Conservation (phyloP, 2,797 vertebrate genomes). For the Poecilia picta region DNA sequence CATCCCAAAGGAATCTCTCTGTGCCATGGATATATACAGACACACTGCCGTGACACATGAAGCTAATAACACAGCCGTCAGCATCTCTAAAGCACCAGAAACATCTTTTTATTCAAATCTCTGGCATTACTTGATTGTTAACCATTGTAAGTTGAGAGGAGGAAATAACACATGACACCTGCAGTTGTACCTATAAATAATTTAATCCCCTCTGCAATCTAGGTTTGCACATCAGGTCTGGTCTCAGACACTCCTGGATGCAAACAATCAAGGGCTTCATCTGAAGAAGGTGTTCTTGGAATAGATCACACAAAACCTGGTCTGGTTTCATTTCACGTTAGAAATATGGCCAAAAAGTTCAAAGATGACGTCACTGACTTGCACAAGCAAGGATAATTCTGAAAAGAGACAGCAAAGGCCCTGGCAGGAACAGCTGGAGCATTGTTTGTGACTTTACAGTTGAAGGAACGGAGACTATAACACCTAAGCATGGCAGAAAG, state of each 20-base stretch:
- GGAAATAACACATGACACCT: neutral
- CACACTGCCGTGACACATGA: conserved; percentile 1
- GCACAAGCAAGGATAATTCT: neutral
- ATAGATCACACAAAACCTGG: neutral
- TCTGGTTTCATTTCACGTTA: neutral
- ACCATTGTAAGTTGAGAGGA: conserved; percentile 3
- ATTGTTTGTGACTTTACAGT: neutral
- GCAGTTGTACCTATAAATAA: conserved; percentile 5
- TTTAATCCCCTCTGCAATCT: neutral
- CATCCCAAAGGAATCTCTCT: conserved; percentile 40
- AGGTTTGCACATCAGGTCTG: conserved; percentile 5
- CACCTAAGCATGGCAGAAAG: neutral
- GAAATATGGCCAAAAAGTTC: neutral
- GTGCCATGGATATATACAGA: conserved; percentile 10
- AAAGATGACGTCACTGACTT: neutral
- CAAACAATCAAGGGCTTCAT: neutral
- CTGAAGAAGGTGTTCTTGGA: neutral
- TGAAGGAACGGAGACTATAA: neutral
- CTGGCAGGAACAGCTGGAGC: neutral
- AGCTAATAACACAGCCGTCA: conserved; percentile 21
- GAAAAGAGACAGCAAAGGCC: neutral
- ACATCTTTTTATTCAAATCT: conserved; percentile 6
- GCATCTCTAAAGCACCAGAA: conserved; percentile 15
- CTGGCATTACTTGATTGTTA: conserved; percentile 5
- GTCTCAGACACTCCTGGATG: neutral